Conservation (phyloP, 2,113 vertebrate genomes). For the Okapia johnstoni region DNA sequence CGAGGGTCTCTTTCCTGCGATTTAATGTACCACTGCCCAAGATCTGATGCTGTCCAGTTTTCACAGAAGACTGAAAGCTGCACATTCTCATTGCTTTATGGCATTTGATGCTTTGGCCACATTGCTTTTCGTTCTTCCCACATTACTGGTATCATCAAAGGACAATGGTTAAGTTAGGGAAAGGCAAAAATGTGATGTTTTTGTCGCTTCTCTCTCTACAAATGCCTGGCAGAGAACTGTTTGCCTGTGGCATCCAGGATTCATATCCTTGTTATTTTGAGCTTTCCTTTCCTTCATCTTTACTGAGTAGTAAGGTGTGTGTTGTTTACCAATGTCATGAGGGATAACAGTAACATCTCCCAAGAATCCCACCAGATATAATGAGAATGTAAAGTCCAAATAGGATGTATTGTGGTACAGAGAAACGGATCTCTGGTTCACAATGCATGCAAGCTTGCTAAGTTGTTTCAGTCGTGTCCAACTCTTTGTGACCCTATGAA, state of each 20-base stretch:
- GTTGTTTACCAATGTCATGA: neutral
- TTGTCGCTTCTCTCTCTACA: neutral
- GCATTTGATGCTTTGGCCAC: neutral
- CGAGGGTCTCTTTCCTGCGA: neutral
- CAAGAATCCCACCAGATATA: neutral
- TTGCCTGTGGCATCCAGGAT: neutral
- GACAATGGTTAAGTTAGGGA: neutral
- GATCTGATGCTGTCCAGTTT: neutral
- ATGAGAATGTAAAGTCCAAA: neutral
- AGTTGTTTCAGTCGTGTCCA: neutral
- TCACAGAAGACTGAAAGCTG: neutral
- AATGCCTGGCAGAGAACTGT: neutral
- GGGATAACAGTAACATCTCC: neutral
- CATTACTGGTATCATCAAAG: neutral
- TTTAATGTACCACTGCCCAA: constrained; percentile 8
- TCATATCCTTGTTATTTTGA: neutral
- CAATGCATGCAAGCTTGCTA: fast-evolving
- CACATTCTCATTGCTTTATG: neutral
- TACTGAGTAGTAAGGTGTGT: neutral
- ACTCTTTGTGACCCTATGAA: neutral
- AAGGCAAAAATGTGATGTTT: neutral
- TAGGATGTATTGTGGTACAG: fast-evolving
- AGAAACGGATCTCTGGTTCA: neutral
- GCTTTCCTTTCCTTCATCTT: neutral
- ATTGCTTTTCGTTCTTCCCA: constrained; percentile 7